Base-by-base conservation (phyloP, 2,797 vertebrate genomes). In the Crocidura indochinensis region DNA sequence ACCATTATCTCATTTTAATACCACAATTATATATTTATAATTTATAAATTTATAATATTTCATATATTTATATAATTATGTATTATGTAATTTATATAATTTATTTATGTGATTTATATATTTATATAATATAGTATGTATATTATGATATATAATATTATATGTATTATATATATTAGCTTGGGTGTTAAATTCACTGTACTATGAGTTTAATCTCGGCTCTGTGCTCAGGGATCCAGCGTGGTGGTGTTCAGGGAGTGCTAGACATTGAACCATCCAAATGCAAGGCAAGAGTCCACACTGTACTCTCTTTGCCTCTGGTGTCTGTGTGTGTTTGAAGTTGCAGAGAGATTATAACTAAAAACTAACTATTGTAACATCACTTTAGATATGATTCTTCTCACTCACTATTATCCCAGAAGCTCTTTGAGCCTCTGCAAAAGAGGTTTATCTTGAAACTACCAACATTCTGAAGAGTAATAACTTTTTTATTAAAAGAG, bases 1-100 rank as follows among this genome's bases (percentile, higher is more conserved):
- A 19, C 3, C 11, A 88, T 81, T 79, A 49, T 69, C 69, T 86
- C 53, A 67, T 94, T 64, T 95, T 81, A 81, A 91, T 86, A 60
- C 49, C 65, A 20, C 60, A 38, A 38, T 38, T 38, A 38, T 38
- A 38, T 38, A 38, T 38, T 38, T 38, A 38, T 38, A 38, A 38
- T 38, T 38, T 38, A 38, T 38, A 38, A 38, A 38, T 38, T 38
- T 38, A 38, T 38, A 38, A 38, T 38, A 38, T 38, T 2, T 38
- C 5, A 38, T 38, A 38, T 38, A 38, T 38, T 38, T 38, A 38
- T 38, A 38, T 38, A 2, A 38, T 38, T 38, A 2, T 38, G 5
- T 38, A 38, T 38, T 38, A 38, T 38, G 5, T 38, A 2, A 2
- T 38, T 38, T 38, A 38, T 38, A 38, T 38, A 38, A 38, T 38